Conservation (phyloP, 2,888 invertebrate species). For the Philaethria dido region DNA sequence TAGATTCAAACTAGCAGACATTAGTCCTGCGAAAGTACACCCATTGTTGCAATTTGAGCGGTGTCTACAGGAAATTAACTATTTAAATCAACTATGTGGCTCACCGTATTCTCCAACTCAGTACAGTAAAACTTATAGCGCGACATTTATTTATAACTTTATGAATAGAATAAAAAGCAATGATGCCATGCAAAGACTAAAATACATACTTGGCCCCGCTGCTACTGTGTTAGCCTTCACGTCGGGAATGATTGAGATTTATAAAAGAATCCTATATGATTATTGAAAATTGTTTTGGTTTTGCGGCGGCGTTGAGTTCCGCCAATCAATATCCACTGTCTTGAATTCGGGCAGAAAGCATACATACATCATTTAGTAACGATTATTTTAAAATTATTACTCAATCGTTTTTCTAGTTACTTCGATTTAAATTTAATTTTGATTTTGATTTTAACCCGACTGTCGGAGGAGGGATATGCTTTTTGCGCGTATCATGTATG, state of each 20-base stretch:
- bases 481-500: no score
- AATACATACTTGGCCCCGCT: not conserved
- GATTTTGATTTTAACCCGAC: no score
- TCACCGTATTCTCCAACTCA: conserved; percentile 45
- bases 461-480: no score
- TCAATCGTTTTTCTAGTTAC: no score
- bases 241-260: conserved; percentile 1
- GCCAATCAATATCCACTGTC: no score
- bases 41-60: conserved; percentile 52
- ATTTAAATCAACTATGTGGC: conserved; percentile 56
- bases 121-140: conserved; percentile 52
- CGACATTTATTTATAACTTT: conserved; percentile 53
- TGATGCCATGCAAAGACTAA: not conserved
- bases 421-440: no score
- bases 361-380: no score
- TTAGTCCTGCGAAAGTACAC: conserved; percentile 39
- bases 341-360: no score
- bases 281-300: not conserved
- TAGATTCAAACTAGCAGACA: conserved; percentile 33
- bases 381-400: no score
- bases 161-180: conserved; percentile 12
- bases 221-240: conserved; percentile 6
- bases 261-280: conserved; percentile 1
- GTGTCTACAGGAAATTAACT: conserved; percentile 53
- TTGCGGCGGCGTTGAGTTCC: not conserved